phyloP scores from a whole-genome alignment of 2,797 vertebrate species.

The Megaceryle alcyon region DNA sequence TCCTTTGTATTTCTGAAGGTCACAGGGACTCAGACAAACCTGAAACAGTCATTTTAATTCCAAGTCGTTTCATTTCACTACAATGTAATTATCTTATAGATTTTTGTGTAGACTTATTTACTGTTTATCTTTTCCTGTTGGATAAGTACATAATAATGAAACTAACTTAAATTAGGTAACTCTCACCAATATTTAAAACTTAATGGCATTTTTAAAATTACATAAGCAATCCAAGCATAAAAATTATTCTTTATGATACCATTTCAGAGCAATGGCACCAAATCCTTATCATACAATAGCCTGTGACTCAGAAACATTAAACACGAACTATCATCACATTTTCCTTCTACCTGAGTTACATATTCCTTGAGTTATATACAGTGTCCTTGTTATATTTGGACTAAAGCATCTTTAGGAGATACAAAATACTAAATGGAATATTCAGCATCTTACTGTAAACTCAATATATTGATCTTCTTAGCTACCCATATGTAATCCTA shows the following conservation, averaged over 20 bases:
- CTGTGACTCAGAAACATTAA: conserved; percentile 10
- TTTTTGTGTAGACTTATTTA: conserved; percentile 42
- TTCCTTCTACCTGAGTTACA: neutral
- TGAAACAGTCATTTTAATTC: neutral
- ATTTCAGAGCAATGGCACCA: conserved; percentile 5
- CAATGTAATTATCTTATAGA: conserved; percentile 51
- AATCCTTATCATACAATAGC: neutral
- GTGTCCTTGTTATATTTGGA: neutral
- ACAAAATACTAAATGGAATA: neutral
- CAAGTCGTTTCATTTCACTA: conserved; percentile 28
- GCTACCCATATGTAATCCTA: neutral
- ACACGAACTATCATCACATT: neutral
- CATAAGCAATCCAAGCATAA: conserved; percentile 19
- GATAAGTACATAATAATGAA: conserved; percentile 19
- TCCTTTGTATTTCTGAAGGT: conserved; percentile 8
- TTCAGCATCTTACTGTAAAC: neutral
- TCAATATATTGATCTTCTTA: neutral
- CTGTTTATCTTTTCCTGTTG: conserved; percentile 14
- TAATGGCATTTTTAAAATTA: conserved; percentile 15
- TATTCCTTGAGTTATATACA: neutral
- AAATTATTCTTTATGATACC: neutral
- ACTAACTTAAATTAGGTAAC: conserved; percentile 22
- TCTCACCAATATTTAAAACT: conserved; percentile 24
- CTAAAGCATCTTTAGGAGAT: neutral
- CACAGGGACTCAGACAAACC: neutral